Evolutionary conservation across 2,888 invertebrate genomes (phyloP).

Genomic region (Invenusta paracnida): DNA sequence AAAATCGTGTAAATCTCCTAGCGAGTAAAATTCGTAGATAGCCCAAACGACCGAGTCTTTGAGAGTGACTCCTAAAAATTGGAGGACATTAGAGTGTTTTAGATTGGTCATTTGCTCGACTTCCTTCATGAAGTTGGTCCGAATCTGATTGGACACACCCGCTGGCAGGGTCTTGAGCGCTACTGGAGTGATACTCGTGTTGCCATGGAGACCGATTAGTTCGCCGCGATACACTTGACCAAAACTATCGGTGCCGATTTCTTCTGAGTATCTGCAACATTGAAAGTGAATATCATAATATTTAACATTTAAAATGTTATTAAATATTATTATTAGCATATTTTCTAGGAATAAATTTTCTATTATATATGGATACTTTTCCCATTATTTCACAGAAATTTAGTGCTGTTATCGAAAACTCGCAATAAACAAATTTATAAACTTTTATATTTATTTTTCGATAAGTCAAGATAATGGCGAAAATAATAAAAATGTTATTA

Average conservation of each 20-base stretch:
- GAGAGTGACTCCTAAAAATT: slow-evolving; percentile 82
- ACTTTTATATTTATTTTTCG: too few species aligned
- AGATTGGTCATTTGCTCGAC: slow-evolving; percentile 88
- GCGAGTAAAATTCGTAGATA: slow-evolving; percentile 90
- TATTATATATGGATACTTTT: too few species aligned
- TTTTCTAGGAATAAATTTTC: too few species aligned
- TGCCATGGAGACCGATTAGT: slow-evolving; percentile 63
- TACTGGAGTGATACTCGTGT: slow-evolving; percentile 67
- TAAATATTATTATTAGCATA: too few species aligned
- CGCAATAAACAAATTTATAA: too few species aligned
- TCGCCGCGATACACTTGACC: slow-evolving; percentile 95
- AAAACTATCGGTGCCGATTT: slow-evolving; percentile 70
- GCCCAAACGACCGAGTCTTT: slow-evolving; percentile 83
- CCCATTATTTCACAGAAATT: too few species aligned
- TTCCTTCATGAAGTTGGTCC: slow-evolving; percentile 84
- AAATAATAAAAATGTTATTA: too few species aligned
- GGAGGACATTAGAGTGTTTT: slow-evolving; percentile 89
- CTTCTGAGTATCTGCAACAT: slow-evolving; percentile 50
- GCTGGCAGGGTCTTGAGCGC: slow-evolving; percentile 90
- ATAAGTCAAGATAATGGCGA: too few species aligned
- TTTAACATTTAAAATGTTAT: too few species aligned
- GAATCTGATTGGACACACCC: slow-evolving; percentile 82
- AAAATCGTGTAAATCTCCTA: slow-evolving; percentile 93
- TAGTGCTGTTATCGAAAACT: too few species aligned
- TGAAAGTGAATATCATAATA: too few species aligned